phyloP scores from a whole-genome alignment of 2,888 invertebrate genomes.

The Athripsodes cinereus region DNA sequence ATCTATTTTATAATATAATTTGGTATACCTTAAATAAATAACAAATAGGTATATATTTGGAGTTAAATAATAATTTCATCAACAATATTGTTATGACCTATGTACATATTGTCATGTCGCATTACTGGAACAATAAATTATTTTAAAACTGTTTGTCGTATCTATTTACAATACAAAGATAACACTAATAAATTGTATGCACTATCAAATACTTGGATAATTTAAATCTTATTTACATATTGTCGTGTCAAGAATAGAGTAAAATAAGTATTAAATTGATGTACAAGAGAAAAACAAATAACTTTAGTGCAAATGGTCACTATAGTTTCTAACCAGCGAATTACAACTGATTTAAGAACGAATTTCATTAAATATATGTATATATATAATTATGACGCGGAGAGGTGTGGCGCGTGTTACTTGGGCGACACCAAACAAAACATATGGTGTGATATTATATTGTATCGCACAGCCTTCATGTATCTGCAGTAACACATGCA shows the following conservation, averaged over 20 bases:
- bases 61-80: neutral
- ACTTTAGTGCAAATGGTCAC: conserved; percentile 23
- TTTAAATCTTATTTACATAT: conserved; percentile 51
- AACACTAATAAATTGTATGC: conserved; percentile 13
- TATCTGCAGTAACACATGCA: too few relatives aligned
- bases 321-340: conserved; percentile 21
- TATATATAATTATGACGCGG: too few relatives aligned
- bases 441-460: too few relatives aligned
- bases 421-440: too few relatives aligned
- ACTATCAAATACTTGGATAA: conserved; percentile 26
- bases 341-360: neutral
- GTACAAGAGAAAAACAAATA: conserved; percentile 22
- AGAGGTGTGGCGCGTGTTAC: too few relatives aligned
- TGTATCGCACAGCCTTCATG: too few relatives aligned
- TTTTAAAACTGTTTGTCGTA: conserved; percentile 18
- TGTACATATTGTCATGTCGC: conserved; percentile 46
- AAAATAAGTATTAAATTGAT: conserved; percentile 25
- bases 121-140: conserved; percentile 33
- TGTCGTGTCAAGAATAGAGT: conserved; percentile 48
- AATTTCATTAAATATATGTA: neutral
- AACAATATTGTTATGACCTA: conserved; percentile 35
- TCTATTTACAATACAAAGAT: conserved; percentile 23
- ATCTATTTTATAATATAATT: neutral
- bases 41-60: neutral
- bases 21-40: conserved; percentile 1